Percentiles rank a stretch among this genome's conserved stretches.
phyloP scores from a whole-genome alignment of 1,140 invertebrate species.

The Drosophila pruinosa region DNA sequence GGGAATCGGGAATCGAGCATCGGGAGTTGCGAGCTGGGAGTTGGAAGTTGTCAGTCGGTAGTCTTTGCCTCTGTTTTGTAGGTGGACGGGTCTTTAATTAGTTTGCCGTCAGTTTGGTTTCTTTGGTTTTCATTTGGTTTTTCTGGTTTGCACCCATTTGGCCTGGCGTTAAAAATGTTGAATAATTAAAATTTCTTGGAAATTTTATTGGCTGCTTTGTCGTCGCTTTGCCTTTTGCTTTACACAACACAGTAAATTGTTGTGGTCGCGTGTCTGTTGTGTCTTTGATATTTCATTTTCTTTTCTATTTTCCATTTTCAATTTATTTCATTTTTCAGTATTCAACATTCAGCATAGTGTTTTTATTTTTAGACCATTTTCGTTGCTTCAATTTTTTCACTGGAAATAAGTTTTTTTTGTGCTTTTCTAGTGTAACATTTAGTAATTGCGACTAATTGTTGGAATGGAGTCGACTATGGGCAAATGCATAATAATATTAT shows the following conservation, averaged over 20 bases:
- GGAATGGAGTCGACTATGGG: not conserved
- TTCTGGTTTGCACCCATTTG: slow-evolving; percentile 50
- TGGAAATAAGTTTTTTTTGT: slow-evolving; percentile 49
- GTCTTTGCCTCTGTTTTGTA: slow-evolving; percentile 51
- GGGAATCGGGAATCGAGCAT: not conserved
- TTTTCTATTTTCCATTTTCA: not conserved
- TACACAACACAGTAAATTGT: slow-evolving; percentile 35
- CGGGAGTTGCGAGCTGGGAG: not conserved
- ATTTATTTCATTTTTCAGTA: slow-evolving; percentile 4
- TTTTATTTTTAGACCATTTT: slow-evolving; percentile 27
- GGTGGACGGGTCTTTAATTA: slow-evolving; percentile 79
- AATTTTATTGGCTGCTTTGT: slow-evolving; percentile 64
- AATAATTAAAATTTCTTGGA: slow-evolving; percentile 79
- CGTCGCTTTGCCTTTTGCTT: slow-evolving; percentile 17
- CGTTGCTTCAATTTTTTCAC: slow-evolving; percentile 3
- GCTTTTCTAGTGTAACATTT: slow-evolving; percentile 42
- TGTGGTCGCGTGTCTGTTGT: slow-evolving; percentile 64
- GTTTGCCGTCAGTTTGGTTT: slow-evolving; percentile 46
- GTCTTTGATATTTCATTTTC: slow-evolving; percentile 50
- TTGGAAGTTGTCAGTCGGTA: not conserved
- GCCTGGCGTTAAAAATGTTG: slow-evolving; percentile 79
- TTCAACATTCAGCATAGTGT: not conserved
- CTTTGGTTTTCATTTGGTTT: slow-evolving; percentile 10
- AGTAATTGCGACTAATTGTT: slow-evolving; percentile 66
- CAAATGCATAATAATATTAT: not conserved